Evolutionary conservation across 2,888 invertebrate genomes (phyloP).

Genomic region (Leuctra nigra): DNA sequence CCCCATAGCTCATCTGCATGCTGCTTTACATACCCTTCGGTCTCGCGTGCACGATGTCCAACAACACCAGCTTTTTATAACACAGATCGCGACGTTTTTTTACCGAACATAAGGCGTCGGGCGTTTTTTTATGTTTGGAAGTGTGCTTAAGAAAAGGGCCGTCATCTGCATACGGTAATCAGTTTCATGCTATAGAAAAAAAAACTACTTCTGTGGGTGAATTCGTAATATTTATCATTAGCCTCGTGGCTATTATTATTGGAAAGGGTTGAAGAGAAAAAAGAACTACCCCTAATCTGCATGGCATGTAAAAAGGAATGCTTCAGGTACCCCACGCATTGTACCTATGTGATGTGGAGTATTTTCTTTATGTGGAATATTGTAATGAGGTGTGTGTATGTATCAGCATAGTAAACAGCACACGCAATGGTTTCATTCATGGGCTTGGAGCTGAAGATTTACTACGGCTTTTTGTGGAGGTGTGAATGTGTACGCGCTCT

Average conservation of each 20-base stretch:
- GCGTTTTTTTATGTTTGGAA: conserved; percentile 9
- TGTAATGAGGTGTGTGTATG: not conserved
- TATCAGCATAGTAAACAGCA: no score
- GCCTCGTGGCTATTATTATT: conserved; percentile 10
- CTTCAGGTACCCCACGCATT: not conserved
- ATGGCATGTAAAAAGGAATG: not conserved
- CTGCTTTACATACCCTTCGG: conserved; percentile 16
- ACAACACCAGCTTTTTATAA: conserved; percentile 1
- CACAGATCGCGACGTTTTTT: conserved; percentile 4
- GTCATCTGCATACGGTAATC: conserved; percentile 8
- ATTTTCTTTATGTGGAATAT: not conserved
- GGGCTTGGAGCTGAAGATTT: no score
- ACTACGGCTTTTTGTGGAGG: no score
- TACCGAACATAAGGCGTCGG: conserved; percentile 3
- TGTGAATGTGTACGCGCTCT: no score
- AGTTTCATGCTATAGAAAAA: conserved; percentile 5
- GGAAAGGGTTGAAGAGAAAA: not conserved
- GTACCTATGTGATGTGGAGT: not conserved
- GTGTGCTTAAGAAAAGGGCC: not conserved
- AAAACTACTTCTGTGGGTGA: conserved; percentile 13
- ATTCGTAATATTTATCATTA: conserved; percentile 20
- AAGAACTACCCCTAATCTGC: conserved; percentile 13
- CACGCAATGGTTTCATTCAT: conserved; percentile 4
- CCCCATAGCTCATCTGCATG: conserved; percentile 17
- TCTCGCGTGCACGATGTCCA: conserved; percentile 1